phyloP scores from a whole-genome alignment of 2,888 invertebrate genomes.

The Nycteola revayana region DNA sequence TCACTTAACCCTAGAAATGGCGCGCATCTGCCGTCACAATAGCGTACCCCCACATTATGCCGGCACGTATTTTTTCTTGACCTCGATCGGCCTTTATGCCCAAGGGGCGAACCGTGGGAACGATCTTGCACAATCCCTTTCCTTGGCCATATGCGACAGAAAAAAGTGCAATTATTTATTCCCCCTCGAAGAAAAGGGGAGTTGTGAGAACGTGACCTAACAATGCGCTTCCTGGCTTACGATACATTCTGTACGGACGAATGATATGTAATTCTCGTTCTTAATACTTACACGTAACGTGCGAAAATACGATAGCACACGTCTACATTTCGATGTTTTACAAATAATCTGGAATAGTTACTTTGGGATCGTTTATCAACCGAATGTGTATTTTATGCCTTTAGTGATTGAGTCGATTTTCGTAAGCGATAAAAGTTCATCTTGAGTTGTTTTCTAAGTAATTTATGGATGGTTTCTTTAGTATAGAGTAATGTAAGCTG shows the following conservation, averaged over 20 bases:
- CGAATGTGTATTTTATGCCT: slow-evolving; percentile 36
- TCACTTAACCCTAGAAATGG: slow-evolving; percentile 71
- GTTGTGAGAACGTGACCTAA: slow-evolving; percentile 82
- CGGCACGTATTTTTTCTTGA: slow-evolving; percentile 80
- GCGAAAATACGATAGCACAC: slow-evolving; percentile 51
- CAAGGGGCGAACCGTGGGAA: slow-evolving; percentile 80
- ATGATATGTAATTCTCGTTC: slow-evolving; percentile 55
- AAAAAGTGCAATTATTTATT: slow-evolving; percentile 82
- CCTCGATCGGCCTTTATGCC: slow-evolving; percentile 74
- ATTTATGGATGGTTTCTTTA: slow-evolving; percentile 61
- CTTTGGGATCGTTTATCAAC: slow-evolving; percentile 27
- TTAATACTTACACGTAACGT: slow-evolving; percentile 50
- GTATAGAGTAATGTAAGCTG: slow-evolving; percentile 57
- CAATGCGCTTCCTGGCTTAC: slow-evolving; percentile 81
- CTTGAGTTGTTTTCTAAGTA: slow-evolving; percentile 34
- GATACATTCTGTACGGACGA: slow-evolving; percentile 58
- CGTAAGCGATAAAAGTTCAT: slow-evolving; percentile 1
- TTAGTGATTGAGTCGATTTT: slow-evolving; percentile 28
- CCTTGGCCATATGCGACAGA: slow-evolving; percentile 82
- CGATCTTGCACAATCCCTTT: slow-evolving; percentile 76
- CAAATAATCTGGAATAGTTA: slow-evolving; percentile 61
- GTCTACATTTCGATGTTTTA: slow-evolving; percentile 50
- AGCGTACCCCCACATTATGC: slow-evolving; percentile 71
- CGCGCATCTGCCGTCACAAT: slow-evolving; percentile 75
- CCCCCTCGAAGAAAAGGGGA: slow-evolving; percentile 81